These are phyloP conservation scores for Sciurus niger DNA, from an alignment of 2,113 vertebrate species.

Conservation along the genomic window DNA sequence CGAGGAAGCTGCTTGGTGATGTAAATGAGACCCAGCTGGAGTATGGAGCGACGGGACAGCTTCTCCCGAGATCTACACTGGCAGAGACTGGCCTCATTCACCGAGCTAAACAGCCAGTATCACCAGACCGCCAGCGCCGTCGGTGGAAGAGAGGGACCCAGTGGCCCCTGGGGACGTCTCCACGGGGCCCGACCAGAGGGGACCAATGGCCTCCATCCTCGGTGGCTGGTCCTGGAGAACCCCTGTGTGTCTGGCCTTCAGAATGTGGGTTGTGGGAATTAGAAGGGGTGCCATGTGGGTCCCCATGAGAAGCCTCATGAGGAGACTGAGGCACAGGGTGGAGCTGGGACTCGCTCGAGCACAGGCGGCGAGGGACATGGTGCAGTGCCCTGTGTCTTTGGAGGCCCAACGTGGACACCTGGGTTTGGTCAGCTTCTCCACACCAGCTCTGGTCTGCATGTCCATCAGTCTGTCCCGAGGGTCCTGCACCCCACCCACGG, in stretches of 20 bases:
- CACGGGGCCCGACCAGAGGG: fast-evolving
- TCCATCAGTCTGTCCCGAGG: too few relatives aligned
- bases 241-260: not conserved
- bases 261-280: too few relatives aligned
- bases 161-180: not conserved
- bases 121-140: too few relatives aligned
- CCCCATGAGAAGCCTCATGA: not conserved
- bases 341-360: not conserved
- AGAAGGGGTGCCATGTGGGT: not conserved
- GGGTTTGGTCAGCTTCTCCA: too few relatives aligned
- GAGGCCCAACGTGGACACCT: too few relatives aligned
- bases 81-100: slow-evolving; percentile 83
- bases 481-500: too few relatives aligned
- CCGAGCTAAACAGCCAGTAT: slow-evolving; percentile 75
- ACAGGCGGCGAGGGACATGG: not conserved
- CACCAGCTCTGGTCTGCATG: too few relatives aligned
- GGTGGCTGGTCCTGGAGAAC: not conserved
- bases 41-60: too few relatives aligned
- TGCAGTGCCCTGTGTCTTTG: too few relatives aligned
- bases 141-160: not conserved
- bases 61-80: too few relatives aligned
- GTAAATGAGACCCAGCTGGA: too few relatives aligned
- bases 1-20: too few relatives aligned
- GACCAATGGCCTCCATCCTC: fast-evolving
- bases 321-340: not conserved